Conservation (phyloP, 2,113 vertebrate genomes). For the Copsychus sechellarum region DNA sequence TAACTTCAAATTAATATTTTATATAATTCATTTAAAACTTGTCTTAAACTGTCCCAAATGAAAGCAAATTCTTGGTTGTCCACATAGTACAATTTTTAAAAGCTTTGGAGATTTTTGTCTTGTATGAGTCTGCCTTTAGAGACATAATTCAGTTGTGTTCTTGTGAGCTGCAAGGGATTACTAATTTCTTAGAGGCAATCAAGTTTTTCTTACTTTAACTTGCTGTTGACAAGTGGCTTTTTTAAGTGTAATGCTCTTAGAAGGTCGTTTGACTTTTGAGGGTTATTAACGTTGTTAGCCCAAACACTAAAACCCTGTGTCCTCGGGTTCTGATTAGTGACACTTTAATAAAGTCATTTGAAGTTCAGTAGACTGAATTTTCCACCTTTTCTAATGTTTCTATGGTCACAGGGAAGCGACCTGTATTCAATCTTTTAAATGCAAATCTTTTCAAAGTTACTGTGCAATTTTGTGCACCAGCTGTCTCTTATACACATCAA, state of each 20-base stretch:
- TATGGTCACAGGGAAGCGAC: conserved; percentile 90
- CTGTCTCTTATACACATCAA: too few relatives aligned
- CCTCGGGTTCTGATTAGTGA: conserved; percentile 95
- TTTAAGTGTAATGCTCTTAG: conserved; percentile 38
- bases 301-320: conserved; percentile 92
- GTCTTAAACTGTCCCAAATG: background rate
- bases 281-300: conserved; percentile 82
- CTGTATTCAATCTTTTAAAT: conserved; percentile 96
- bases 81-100: background rate
- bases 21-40: background rate
- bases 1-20: background rate
- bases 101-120: background rate
- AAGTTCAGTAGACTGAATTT: background rate
- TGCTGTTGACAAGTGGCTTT: conserved; percentile 71
- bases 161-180: conserved; percentile 74
- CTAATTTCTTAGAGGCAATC: conserved; percentile 69
- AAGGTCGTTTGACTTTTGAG: conserved; percentile 78
- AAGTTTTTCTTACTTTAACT: conserved; percentile 72
- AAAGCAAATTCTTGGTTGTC: background rate
- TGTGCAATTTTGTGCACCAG: conserved; percentile 86
- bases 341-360: conserved; percentile 99
- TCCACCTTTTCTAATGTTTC: conserved; percentile 86
- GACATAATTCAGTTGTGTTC: conserved; percentile 45
- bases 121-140: background rate
- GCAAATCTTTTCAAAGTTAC: conserved; percentile 90